Evolutionary conservation across 2,797 vertebrate species (phyloP).

Genomic region (Notoglanidium macrostoma): DNA sequence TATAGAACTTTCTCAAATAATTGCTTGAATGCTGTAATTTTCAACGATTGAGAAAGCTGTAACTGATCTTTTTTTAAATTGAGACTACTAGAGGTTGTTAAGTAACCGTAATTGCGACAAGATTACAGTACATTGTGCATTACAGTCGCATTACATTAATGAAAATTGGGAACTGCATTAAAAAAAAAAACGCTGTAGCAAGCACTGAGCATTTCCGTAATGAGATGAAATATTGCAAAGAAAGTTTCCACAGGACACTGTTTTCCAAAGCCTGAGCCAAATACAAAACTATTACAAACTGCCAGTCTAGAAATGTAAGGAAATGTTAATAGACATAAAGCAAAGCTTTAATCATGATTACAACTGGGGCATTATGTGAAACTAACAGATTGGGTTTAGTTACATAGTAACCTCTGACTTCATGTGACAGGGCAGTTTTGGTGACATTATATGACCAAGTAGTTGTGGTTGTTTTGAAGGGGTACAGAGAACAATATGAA

Average conservation of each 20-base stretch:
- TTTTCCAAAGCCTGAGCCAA: neutral
- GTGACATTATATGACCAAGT: neutral
- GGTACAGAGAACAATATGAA: slow-evolving; percentile 38
- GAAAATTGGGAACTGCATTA: neutral
- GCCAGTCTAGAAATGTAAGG: neutral
- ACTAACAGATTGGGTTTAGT: slow-evolving; percentile 19
- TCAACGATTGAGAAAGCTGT: neutral
- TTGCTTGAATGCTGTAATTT: neutral
- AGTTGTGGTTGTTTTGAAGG: slow-evolving; percentile 32
- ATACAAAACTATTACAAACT: neutral
- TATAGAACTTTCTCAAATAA: neutral
- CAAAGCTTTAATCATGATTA: slow-evolving; percentile 2
- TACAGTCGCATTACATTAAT: neutral
- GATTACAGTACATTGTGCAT: neutral
- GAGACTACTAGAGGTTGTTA: neutral
- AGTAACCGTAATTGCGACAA: neutral
- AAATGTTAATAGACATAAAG: neutral
- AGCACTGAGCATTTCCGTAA: neutral
- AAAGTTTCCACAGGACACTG: neutral
- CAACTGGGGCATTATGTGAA: neutral
- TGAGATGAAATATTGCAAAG: neutral
- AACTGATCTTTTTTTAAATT: neutral
- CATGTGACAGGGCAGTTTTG: slow-evolving; percentile 22
- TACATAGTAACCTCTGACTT: slow-evolving; percentile 21
- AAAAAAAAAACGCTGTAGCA: neutral